Evolutionary conservation across 1,140 invertebrate genomes (phyloP), one percentile per base, ranked within the genome.

Genomic region (Oncopeltus fasciatus): DNA sequence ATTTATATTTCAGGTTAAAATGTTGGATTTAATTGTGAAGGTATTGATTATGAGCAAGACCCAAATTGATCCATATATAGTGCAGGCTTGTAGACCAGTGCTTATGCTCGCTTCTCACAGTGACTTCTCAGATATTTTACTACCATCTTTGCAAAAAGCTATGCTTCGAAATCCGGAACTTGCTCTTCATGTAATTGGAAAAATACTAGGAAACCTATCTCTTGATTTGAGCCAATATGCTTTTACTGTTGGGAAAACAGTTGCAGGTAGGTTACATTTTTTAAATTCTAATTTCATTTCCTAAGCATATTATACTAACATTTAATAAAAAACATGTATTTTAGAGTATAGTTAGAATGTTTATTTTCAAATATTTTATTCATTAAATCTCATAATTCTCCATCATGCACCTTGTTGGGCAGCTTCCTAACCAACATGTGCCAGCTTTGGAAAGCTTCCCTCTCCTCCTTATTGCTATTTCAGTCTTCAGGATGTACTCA

Each of bases 161-260:
- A 87, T 97, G 81, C 75, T 98, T n/a, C 75, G 95, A 61, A 96
- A 89, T 74, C 92, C 95, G 0, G 95, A 98, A 79, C 84, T 91
- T 24, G 88, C 91, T 64, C 79, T 95, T 27, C 80, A 88, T 73
- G 84, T 83, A 49, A 84, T 95, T 44, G 85, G 84, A 9, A 75
- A 83, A 26, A 81, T 94, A 64, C 71, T 95, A 16, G 75, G 75
- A 20, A 81, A 82, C 44, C 68, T 95, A 1, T 79, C 80, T 60
- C 71, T 94, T 11, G 87, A 93, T 74, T 74, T 95, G 16, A 92
- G 89, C 70, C 78, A 80, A 51, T 87, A 87, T 75, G 84, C 84
- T 20, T 70, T 81, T 57, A 88, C 92, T 65, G 80, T 96, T 57
- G 86, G 85, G 28, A 94, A 92, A 75, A 84, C 83, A 67, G 74